Base-by-base conservation (phyloP, 2,888 invertebrate species). In the Drosophila anceps region DNA sequence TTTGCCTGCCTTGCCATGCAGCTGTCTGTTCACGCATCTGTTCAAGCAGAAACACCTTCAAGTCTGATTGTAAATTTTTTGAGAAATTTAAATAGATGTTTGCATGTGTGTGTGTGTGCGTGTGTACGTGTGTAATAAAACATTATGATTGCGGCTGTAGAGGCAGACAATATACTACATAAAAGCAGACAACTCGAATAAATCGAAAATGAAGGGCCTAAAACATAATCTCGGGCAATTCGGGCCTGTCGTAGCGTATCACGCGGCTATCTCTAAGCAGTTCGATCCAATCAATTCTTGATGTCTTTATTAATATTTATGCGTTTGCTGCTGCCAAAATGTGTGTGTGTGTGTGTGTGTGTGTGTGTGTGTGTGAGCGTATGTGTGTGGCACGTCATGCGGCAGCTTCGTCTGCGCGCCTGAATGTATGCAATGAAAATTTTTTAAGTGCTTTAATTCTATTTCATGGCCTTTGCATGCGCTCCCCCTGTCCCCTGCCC, bases 391-490 rank as follows among this genome's bases (percentile, higher is more conserved):
- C 67, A 66, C 69, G 65, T 75, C 74, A 81, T 61, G 68, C 48
- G 24, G 64, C 71, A 68, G 48, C 33, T 55, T 68, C 50, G 64
- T 60, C 48, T 46, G 50, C 43, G 41, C 35, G 54, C 71, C 69
- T 54, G 29, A 69, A 76, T 73, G 55, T 75, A 73, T 84, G 84
- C 78, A 82, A 78, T 80, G 74, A 84, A 86, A 31, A 58, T 54
- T 73, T 83, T 84, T 75, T 87, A 84, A 87, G 84, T 84, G 84
- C 87, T 84, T 76, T 82, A 84, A 87, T 84, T 84, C 84, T 76
- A 86, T 84, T 84, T 86, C 67, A 70, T 46, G 75, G 65, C 68
- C 63, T 67, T 77, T 77, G 73, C 73, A 73, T 51, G 57, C 65
- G 33, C 27, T 2, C 12, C 20, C n/a, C n/a, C n/a, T n/a, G n/a